Percentiles rank a stretch among this genome's conserved stretches.
These are phyloP conservation scores for Guaruba guarouba DNA, from an alignment of 2,113 vertebrate species.

Conservation along the genomic window DNA sequence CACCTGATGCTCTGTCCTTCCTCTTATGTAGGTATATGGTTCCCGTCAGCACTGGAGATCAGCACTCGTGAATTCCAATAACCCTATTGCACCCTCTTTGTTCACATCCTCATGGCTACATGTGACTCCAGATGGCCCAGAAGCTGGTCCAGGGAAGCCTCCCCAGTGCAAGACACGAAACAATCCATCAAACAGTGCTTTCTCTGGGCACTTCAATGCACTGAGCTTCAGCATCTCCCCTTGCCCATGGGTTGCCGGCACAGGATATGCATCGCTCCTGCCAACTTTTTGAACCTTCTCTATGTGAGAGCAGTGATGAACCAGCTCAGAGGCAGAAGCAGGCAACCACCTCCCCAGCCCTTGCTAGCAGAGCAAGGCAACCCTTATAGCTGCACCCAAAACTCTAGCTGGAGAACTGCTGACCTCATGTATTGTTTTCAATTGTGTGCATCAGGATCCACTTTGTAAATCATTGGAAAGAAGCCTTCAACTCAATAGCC, in stretches of 20 bases:
- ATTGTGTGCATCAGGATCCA: background rate
- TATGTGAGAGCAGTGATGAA: background rate
- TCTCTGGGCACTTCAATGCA: background rate
- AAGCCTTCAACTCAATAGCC: background rate
- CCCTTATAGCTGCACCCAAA: background rate
- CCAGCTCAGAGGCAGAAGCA: background rate
- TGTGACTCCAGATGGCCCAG: background rate
- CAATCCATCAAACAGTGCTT: background rate
- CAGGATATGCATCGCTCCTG: background rate
- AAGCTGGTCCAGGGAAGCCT: background rate
- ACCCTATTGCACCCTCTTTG: background rate
- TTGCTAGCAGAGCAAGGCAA: background rate
- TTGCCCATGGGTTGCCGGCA: background rate
- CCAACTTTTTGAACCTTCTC: background rate
- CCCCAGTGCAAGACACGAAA: background rate
- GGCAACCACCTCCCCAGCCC: background rate
- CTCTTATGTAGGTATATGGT: fast-evolving
- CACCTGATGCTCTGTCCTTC: background rate
- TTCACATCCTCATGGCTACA: background rate
- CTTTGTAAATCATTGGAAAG: background rate
- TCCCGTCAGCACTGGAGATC: background rate
- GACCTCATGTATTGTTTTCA: background rate
- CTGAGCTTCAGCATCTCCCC: background rate
- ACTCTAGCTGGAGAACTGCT: background rate
- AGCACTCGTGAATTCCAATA: background rate